Conservation (phyloP, 2,888 invertebrate genomes). For the Pterostichus niger region DNA sequence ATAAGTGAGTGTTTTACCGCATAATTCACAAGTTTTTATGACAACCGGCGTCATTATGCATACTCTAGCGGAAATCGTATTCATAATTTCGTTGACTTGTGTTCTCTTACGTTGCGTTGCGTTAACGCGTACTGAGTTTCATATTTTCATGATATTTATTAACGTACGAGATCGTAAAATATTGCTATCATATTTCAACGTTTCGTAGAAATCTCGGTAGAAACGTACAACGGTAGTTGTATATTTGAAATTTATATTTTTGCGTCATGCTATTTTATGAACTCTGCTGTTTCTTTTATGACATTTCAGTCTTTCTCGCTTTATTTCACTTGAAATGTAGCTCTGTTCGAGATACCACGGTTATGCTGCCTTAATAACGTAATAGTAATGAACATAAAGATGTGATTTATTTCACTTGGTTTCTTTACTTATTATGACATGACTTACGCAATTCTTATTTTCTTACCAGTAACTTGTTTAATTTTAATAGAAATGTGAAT, state of each 20-base stretch:
- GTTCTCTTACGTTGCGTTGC: slow-evolving; percentile 26
- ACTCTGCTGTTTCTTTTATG: slow-evolving; percentile 36
- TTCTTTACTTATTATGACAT: background rate
- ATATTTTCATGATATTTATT: slow-evolving; percentile 64
- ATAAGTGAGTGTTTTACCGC: slow-evolving; percentile 65
- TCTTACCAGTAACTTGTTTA: too few species aligned
- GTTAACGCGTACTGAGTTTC: slow-evolving; percentile 23
- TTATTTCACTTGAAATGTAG: slow-evolving; percentile 22
- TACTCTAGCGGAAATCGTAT: slow-evolving; percentile 58
- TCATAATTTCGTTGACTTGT: slow-evolving; percentile 55
- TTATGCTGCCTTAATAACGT: slow-evolving; percentile 45
- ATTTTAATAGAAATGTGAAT: slow-evolving; percentile 6
- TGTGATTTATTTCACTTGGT: slow-evolving; percentile 35
- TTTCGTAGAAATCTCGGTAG: slow-evolving; percentile 35
- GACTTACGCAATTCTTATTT: too few species aligned
- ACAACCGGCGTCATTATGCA: slow-evolving; percentile 64
- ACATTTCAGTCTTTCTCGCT: slow-evolving; percentile 17
- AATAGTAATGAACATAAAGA: slow-evolving; percentile 43
- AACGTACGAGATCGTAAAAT: slow-evolving; percentile 55
- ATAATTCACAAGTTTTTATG: slow-evolving; percentile 66
- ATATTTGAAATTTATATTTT: slow-evolving; percentile 59
- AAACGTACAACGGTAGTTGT: slow-evolving; percentile 34
- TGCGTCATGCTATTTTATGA: slow-evolving; percentile 56
- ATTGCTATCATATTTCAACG: slow-evolving; percentile 58
- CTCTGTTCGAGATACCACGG: slow-evolving; percentile 9